Evolutionary conservation across 2,888 invertebrate species (phyloP), one percentile per base, ranked within the genome.

Genomic region (Sphaeridia pumilis): DNA sequence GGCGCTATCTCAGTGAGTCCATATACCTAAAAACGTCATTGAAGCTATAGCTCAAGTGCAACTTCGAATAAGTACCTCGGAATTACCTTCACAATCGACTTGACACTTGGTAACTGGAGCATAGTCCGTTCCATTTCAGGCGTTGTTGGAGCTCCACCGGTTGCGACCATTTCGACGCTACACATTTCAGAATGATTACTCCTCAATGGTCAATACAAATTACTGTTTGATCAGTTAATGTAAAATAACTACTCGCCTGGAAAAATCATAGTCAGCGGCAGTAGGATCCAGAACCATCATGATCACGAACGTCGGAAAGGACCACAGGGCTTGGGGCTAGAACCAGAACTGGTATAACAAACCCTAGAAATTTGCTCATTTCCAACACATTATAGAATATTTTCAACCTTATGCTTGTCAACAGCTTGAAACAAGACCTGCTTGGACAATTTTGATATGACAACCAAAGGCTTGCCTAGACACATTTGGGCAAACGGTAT

Each of bases 221-320:
- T n/a, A n/a, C n/a, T n/a, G n/a, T n/a, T n/a, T n/a, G n/a, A n/a
- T n/a, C n/a, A n/a, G n/a, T n/a, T n/a, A n/a, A n/a, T n/a, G n/a
- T n/a, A n/a, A n/a, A n/a, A n/a, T n/a, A n/a, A n/a, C n/a, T n/a
- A n/a, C n/a, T n/a, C 27, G 45, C 50, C 50, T 50, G 2, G 50
- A 25, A 17, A 58, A 54, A 41, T 63, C 63, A 36, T 58, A 60
- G 2, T 57, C 53, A 1, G 22, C 10, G 14, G 60, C 58, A 3
- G 56, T 57, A 1, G 58, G 52, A 51, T 61, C 59, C 44, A 54
- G 47, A 1, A 61, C 60, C 5, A 63, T 42, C 25, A 54, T 22
- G 4, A 60, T 22, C 1, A 63, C 49, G 42, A 63, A 59, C n/a
- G 60, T 58, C 22, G 61, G 61, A 49, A 63, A 63, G 14, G 57